Base-by-base conservation (phyloP, 2,888 invertebrate species). In the Acleris holmiana region DNA sequence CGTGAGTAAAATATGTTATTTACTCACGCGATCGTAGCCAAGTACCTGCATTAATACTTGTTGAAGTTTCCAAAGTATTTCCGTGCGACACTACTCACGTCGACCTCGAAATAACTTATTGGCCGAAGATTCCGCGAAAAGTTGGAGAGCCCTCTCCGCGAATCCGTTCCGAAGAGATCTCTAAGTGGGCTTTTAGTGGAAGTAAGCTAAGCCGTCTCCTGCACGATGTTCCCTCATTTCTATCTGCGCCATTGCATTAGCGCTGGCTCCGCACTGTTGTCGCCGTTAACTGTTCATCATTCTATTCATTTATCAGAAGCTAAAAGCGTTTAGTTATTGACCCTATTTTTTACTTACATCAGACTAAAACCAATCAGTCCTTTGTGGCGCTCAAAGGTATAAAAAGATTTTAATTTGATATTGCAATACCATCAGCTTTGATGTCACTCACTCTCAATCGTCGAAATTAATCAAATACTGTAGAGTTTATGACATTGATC, bases 181-280 rank as follows among this genome's bases (percentile, higher is more conserved):
- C 86, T 91, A 90, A 92, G 91, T 91, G 90, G 89, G 91, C 91
- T 92, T 91, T 91, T 91, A 91, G 89, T 80, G 83, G 81, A 82
- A 89, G 87, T 86, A 83, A 87, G 89, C 88, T 91, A 88, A 92
- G 89, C 89, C 89, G 85, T 86, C 88, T 84, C 79, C 79, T 83
- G 84, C 89, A 88, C 85, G 83, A 86, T 84, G 87, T 87, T 85
- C 81, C 78, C 81, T 87, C 86, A 88, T 88, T 90, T 86, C 85
- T 85, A 79, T 85, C 82, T 83, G 80, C 80, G 77, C 82, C 81
- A 83, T 83, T 86, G 83, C 83, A 85, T 85, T 86, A 79, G 77
- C 76, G 58, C 67, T 48, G 19, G 58, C 51, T 56, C 58, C 46
- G 17, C 40, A 51, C 25, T 49, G 61, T 47, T 47, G 49, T 51